These are phyloP conservation scores for Larimichthys crocea DNA, from an alignment of 2,113 vertebrate genomes.

Conservation along the genomic window DNA sequence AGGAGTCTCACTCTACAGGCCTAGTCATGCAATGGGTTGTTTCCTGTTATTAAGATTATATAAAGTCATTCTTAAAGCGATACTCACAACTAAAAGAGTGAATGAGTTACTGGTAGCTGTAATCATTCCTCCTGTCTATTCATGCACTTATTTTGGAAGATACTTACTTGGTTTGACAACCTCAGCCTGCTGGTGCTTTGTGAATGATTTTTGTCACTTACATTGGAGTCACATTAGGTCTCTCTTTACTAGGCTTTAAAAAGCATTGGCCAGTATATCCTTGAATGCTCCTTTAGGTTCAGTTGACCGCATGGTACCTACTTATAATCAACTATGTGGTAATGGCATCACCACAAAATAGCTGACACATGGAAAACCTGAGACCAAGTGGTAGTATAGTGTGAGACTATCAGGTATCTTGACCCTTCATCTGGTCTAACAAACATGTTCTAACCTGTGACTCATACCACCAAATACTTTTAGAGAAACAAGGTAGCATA, in stretches of 20 bases:
- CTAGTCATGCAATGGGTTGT: neutral
- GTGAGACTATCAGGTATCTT: neutral
- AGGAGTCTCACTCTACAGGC: no score
- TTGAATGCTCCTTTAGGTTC: neutral
- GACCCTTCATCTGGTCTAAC: no score
- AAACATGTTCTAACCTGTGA: neutral
- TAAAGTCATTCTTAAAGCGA: neutral
- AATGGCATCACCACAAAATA: neutral
- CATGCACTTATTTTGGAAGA: neutral
- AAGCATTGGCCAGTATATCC: neutral
- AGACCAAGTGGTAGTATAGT: neutral
- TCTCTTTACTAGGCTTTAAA: neutral
- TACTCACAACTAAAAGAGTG: neutral
- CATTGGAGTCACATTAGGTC: neutral
- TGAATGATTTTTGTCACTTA: neutral
- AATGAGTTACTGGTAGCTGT: neutral
- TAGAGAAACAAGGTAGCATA: neutral
- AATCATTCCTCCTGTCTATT: neutral
- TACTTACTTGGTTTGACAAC: no score
- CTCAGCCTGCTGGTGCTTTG: no score
- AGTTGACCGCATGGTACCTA: neutral
- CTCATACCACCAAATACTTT: neutral
- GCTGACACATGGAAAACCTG: slow-evolving; percentile 1
- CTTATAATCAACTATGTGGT: neutral
- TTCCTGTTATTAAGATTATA: neutral